Conservation (phyloP, 2,888 invertebrate species). For the Celastrina argiolus region DNA sequence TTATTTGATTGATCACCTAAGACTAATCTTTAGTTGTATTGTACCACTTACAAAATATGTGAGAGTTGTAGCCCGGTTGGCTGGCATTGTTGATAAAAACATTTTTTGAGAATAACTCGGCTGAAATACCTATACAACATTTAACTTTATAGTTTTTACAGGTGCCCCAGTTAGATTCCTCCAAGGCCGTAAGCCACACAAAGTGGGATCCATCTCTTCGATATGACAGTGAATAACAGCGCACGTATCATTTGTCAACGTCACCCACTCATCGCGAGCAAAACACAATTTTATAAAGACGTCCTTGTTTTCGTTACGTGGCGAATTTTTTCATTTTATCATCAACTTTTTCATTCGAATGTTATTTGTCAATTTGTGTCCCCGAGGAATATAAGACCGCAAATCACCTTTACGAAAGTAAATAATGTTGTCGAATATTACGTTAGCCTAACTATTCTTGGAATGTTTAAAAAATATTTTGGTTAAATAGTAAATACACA, state of each 20-base stretch:
- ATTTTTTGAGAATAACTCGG: neutral
- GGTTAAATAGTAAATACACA: too few relatives aligned
- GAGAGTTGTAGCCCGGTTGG: too few relatives aligned
- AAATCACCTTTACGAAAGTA: constrained; percentile 1
- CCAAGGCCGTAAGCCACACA: constrained; percentile 57
- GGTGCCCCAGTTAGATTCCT: neutral
- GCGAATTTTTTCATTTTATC: constrained; percentile 36
- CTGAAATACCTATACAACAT: neutral
- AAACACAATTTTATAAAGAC: constrained; percentile 75
- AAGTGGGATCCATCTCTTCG: constrained; percentile 70
- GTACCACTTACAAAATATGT: too few relatives aligned
- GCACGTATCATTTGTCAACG: constrained; percentile 71
- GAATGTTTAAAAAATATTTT: too few relatives aligned
- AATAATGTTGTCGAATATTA: neutral
- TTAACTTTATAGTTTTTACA: neutral
- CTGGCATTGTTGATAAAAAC: neutral
- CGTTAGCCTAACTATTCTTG: neutral
- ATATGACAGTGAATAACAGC: constrained; percentile 74
- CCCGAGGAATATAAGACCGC: neutral
- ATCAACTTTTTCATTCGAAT: constrained; percentile 46
- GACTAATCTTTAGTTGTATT: too few relatives aligned
- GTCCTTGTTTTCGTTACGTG: constrained; percentile 65
- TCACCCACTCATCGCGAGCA: constrained; percentile 66
- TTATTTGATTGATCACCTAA: too few relatives aligned
- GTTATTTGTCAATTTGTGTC: constrained; percentile 14